Conservation (phyloP, 2,113 vertebrate species). For the Lanius ludovicianus region DNA sequence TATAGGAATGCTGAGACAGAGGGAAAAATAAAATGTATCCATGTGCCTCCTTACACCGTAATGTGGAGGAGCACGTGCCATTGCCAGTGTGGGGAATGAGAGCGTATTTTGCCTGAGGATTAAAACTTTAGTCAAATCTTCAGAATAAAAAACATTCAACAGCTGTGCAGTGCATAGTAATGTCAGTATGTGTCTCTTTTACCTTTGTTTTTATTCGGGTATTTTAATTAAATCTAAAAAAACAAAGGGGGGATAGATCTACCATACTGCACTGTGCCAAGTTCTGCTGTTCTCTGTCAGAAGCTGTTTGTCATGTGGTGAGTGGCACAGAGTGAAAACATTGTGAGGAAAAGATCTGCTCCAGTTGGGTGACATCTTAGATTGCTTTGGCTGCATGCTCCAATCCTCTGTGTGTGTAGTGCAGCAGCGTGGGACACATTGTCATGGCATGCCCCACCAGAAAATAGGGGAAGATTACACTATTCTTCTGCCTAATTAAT, state of each 20-base stretch:
- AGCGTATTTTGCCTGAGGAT: not conserved
- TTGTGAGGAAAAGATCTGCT: not conserved
- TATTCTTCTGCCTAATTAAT: not conserved
- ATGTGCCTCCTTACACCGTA: rapidly evolving
- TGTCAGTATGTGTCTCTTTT: not conserved
- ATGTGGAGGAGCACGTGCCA: not conserved
- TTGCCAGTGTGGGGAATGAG: not conserved
- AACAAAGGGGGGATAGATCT: not conserved
- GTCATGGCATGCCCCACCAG: not conserved
- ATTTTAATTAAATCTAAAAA: not conserved
- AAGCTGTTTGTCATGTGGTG: not conserved
- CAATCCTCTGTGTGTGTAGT: rapidly evolving
- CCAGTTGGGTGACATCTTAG: too few species aligned
- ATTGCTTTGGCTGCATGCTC: not conserved
- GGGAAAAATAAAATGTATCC: not conserved
- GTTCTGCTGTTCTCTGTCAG: not conserved
- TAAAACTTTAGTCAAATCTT: not conserved
- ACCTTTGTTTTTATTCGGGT: not conserved
- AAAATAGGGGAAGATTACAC: not conserved
- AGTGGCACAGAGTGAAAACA: not conserved
- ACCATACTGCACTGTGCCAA: not conserved
- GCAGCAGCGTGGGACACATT: not conserved
- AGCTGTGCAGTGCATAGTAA: not conserved
- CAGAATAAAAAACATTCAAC: not conserved
- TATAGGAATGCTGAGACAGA: not conserved